A percentile compares a stretch with the other conserved stretches of the same genome.
Conservation (phyloP, 2,113 vertebrate species). For the Speoplatyrhinus poulsoni region DNA sequence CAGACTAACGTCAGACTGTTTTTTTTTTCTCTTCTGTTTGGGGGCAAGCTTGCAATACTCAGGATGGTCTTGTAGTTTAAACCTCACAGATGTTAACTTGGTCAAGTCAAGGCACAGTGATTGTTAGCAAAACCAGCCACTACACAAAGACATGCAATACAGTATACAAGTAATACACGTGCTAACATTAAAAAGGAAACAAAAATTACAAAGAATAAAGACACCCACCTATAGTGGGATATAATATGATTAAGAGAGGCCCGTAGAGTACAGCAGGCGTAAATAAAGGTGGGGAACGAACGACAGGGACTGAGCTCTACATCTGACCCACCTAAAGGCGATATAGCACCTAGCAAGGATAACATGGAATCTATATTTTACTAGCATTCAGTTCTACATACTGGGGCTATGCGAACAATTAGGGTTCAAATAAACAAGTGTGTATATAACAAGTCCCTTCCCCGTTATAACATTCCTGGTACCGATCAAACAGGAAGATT, state of each 20-base stretch:
- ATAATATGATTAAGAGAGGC: slow-evolving; percentile 61
- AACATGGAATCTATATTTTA: slow-evolving; percentile 54
- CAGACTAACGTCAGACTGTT: too few species aligned
- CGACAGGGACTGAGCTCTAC: slow-evolving; percentile 44
- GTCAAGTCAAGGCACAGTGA: slow-evolving; percentile 69
- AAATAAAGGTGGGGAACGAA: slow-evolving; percentile 26
- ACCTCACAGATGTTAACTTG: slow-evolving; percentile 35
- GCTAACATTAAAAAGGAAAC: slow-evolving; percentile 58
- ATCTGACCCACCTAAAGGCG: slow-evolving; percentile 49
- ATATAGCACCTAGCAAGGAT: slow-evolving; percentile 59
- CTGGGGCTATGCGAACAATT: slow-evolving; percentile 52
- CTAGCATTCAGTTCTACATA: slow-evolving; percentile 69
- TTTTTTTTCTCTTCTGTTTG: too few species aligned
- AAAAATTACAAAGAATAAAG: slow-evolving; percentile 44
- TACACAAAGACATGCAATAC: slow-evolving; percentile 48
- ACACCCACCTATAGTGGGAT: slow-evolving; percentile 58
- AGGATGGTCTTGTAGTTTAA: slow-evolving; percentile 9
- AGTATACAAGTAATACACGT: slow-evolving; percentile 57
- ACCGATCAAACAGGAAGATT: slow-evolving; percentile 32
- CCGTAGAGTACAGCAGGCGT: slow-evolving; percentile 21
- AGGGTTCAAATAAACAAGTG: slow-evolving; percentile 40
- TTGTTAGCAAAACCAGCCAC: slow-evolving; percentile 47
- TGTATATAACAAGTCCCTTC: slow-evolving; percentile 45
- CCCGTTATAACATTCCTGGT: slow-evolving; percentile 47
- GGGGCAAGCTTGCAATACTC: not conserved